Base-by-base conservation (phyloP, 1,140 invertebrate genomes). In the Danaus melanippus region DNA sequence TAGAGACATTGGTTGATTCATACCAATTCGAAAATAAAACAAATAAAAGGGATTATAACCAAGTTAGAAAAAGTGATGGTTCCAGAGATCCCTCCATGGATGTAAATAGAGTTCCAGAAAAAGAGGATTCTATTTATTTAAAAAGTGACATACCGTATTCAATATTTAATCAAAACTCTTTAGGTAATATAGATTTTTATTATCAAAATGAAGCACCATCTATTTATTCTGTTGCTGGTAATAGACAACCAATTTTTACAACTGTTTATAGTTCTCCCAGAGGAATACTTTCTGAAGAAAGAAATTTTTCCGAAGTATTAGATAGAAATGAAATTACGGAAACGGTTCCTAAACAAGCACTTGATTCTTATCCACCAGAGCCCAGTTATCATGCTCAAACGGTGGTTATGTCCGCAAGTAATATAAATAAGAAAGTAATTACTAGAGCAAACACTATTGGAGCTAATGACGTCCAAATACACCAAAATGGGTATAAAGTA, bases 211-310 rank as follows among this genome's bases (percentile, higher is more conserved):
- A 92, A 66, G 90, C 91, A 64, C 90, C 91, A 12, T 91, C 91
- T 43, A 93, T 93, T 66, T 93, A 93, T 74, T 93, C 92, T 1
- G 90, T 93, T 10, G 92, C 92, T 43, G 92, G 92, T 56, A 92
- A 92, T 80, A 87, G 91, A 47, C 88, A 91, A 73, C 90, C 92
- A 66, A 89, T 88, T 46, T 93, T 92, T 67, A 92, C 91, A 8
- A 92, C 90, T 54, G 91, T 93, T 0, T 93, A 93, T 73, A 93
- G 92, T 10, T 92, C 89, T 53, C 89, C 90, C 53, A 89, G 89
- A 53, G 88, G 89, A 39, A 88, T 89, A 60, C 86, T 89, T 10
- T 88, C 88, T 46, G 90, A 91, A 76, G 89, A 90, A 47, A 89
- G 88, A 54, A 90, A 89, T 77, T 92, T 92, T 79, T 90, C 92